These are phyloP conservation scores for Spisula solida DNA, from an alignment of 2,888 invertebrate genomes.

Conservation along the genomic window DNA sequence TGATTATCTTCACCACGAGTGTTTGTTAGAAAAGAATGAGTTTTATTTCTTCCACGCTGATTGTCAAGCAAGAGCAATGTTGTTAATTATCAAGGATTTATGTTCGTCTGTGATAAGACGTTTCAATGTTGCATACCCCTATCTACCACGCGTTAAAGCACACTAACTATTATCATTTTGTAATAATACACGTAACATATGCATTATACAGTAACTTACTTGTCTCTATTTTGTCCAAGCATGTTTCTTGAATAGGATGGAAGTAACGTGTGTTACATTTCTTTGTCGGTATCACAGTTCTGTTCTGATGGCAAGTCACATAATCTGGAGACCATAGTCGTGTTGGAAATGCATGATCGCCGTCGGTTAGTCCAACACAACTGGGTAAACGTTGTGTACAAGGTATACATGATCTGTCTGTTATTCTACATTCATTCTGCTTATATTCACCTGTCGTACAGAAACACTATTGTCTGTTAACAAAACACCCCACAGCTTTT, in stretches of 20 bases:
- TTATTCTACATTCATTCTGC: constrained; percentile 51
- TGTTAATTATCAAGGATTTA: too few relatives aligned
- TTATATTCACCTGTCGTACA: constrained; percentile 66
- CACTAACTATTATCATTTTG: too few relatives aligned
- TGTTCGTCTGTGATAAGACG: too few relatives aligned
- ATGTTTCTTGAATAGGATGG: constrained; percentile 58
- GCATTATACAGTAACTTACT: constrained; percentile 32
- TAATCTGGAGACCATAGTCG: constrained; percentile 60
- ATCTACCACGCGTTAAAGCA: too few relatives aligned
- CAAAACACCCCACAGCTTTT: too few relatives aligned
- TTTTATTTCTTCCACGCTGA: too few relatives aligned
- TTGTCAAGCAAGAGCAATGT: too few relatives aligned
- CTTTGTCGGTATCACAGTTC: constrained; percentile 49
- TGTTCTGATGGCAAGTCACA: constrained; percentile 56
- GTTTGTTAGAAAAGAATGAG: too few relatives aligned
- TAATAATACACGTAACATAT: too few relatives aligned
- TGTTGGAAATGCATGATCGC: constrained; percentile 54
- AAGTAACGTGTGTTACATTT: constrained; percentile 61
- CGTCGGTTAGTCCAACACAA: constrained; percentile 59
- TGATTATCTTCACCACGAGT: too few relatives aligned
- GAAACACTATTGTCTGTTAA: too few relatives aligned
- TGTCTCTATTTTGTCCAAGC: constrained; percentile 48
- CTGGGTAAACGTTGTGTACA: constrained; percentile 57
- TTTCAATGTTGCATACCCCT: too few relatives aligned
- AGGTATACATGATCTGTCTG: constrained; percentile 34